phyloP scores from a whole-genome alignment of 2,888 invertebrate genomes.

The Rhodophaea formosa region DNA sequence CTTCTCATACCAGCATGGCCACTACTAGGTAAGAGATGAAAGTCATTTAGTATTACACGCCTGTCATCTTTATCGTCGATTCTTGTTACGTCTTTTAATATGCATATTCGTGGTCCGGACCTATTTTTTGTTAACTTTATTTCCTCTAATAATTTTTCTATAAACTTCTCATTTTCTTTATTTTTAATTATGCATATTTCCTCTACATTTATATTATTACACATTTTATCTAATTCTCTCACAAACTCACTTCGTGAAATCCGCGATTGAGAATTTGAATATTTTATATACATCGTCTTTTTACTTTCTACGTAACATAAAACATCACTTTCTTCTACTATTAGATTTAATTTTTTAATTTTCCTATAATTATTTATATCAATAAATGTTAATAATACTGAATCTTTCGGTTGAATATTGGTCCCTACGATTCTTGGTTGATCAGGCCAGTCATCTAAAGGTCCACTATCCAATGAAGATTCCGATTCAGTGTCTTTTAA shows the following conservation, averaged over 20 bases:
- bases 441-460: constrained; percentile 12
- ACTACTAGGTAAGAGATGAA: constrained; percentile 27
- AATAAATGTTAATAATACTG: constrained; percentile 17
- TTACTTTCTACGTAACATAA: constrained; percentile 5
- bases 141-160: constrained; percentile 22
- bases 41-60: constrained; percentile 30
- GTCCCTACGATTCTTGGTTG: constrained; percentile 22
- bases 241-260: constrained; percentile 22
- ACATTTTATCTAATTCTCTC: constrained; percentile 22
- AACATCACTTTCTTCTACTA: not conserved
- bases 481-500: not conserved
- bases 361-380: constrained; percentile 3
- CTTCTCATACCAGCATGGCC: constrained; percentile 20
- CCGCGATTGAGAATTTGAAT: not conserved
- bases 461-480: not conserved
- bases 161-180: constrained; percentile 22
- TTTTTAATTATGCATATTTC: constrained; percentile 24
- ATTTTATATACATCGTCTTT: constrained; percentile 12
- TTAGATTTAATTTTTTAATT: constrained; percentile 7
- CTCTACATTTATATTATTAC: constrained; percentile 19
- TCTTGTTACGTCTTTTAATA: constrained; percentile 21
- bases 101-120: constrained; percentile 22
- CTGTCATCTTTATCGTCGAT: constrained; percentile 25
- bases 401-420: constrained; percentile 22
- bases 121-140: constrained; percentile 21